These are phyloP conservation scores for Apis florea DNA, from an alignment of 1,140 invertebrate genomes.

Conservation along the genomic window DNA sequence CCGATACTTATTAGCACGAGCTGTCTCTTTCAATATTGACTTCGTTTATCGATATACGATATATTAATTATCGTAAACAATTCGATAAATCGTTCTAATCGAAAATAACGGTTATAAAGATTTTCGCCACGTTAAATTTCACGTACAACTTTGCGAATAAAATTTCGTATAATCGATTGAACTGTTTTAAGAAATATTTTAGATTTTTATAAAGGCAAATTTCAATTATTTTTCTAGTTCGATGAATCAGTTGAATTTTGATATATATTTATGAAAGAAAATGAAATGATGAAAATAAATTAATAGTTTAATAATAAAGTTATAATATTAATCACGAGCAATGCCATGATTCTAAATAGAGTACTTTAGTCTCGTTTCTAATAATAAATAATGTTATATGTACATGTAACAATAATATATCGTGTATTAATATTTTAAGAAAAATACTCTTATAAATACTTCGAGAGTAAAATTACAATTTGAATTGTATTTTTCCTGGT, in stretches of 20 bases:
- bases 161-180: no score
- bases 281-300: no score
- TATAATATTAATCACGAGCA: no score
- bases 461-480: slow-evolving; percentile 2
- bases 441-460: background rate
- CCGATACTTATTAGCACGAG: slow-evolving; percentile 38
- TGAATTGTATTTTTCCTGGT: slow-evolving; percentile 20
- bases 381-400: no score
- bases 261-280: no score
- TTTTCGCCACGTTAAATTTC: slow-evolving; percentile 12
- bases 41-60: slow-evolving; percentile 11
- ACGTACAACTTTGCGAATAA: background rate
- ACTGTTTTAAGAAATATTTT: background rate
- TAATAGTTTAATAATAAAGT: no score
- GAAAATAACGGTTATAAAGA: slow-evolving; percentile 36
- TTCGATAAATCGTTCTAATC: slow-evolving; percentile 54
- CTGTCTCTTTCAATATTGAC: slow-evolving; percentile 29
- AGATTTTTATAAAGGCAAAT: background rate
- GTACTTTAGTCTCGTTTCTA: no score
- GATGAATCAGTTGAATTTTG: background rate
- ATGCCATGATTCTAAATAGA: no score
- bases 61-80: slow-evolving; percentile 61
- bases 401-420: no score
- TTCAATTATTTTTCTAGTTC: background rate
- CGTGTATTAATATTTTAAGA: no score